Base-by-base conservation (phyloP, 2,888 invertebrate species). In the Eugnorisma glareosa region DNA sequence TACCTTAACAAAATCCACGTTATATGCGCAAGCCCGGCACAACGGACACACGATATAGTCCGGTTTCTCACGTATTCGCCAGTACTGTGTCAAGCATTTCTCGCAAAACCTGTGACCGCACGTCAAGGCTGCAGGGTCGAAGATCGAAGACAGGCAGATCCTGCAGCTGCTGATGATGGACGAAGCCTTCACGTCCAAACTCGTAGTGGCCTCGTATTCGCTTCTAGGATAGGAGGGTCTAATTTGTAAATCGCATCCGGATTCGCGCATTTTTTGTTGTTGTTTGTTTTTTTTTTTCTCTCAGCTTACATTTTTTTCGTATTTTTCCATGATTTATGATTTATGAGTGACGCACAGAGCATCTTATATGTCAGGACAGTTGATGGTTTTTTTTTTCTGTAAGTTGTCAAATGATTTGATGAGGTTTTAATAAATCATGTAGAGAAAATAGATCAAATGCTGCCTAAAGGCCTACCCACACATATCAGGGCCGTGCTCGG, bases 81-180 rank as follows among this genome's bases (percentile, higher is more conserved):
- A 93, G 79, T 94, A 95, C 59, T 88, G 88, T 40, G 89, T 84
- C 21, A 95, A 80, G 80, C 95, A 95, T 15, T 78, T 84, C 82
- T 93, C 92, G 74, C 95, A 95, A 83, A 95, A 95, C 70, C 88
- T 90, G 83, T 95, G 95, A 2, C 95, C 95, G 82, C 95, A 95
- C 3, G 91, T 90, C 54, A 95, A 84, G 0, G 83, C 82, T 2
- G 93, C 93, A 0, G 94, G 93, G 35, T 92, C 88, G 31, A 90
- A 81, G 15, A 94, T 90, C 8, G 88, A 83, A 0, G 94, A 94
- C 45, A 95, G 81, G 73, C 95, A 95, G 73, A 95, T 95, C 64
- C 93, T 89, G 81, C 95, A 95, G 59, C 91, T 92, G 69, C 91
- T 93, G 10, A 84, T 37, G 3, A 84, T 80, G 11, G 88, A 89